These are phyloP conservation scores for Rhegmatorhina hoffmannsi DNA, from an alignment of 2,113 vertebrate species.

Conservation along the genomic window DNA sequence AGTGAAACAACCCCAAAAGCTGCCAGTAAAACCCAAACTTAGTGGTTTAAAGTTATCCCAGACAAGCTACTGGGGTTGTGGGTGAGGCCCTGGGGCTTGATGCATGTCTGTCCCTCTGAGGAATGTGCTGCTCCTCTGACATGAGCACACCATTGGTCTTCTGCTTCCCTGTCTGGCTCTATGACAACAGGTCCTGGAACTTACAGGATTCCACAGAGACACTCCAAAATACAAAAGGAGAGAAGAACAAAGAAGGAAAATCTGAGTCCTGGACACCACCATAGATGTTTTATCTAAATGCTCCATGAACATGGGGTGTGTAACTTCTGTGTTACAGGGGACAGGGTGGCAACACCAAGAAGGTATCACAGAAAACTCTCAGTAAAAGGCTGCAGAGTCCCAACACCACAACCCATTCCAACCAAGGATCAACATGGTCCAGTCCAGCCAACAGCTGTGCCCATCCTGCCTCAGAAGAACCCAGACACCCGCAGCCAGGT, in stretches of 20 bases:
- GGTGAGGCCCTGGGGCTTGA: background rate
- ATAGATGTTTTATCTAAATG: background rate
- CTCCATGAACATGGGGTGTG: too few species aligned
- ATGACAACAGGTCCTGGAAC: background rate
- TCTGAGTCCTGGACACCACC: too few species aligned
- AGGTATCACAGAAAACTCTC: background rate
- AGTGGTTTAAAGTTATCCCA: background rate
- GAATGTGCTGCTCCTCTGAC: rapidly evolving
- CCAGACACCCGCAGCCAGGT: background rate
- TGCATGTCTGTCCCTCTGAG: background rate
- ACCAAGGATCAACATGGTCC: rapidly evolving
- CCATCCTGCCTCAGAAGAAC: background rate
- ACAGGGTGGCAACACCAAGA: rapidly evolving
- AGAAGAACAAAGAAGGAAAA: background rate
- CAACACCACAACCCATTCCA: rapidly evolving
- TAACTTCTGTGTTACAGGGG: background rate
- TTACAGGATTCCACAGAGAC: background rate
- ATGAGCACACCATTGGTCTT: background rate
- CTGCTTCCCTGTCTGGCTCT: rapidly evolving
- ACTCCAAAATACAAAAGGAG: background rate
- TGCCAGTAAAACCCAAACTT: background rate
- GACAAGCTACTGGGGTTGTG: rapidly evolving
- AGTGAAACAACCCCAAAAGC: background rate
- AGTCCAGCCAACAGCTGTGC: background rate
- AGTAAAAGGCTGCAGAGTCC: background rate